phyloP scores from a whole-genome alignment of 2,888 invertebrate species.

The Limnephilus rhombicus region DNA sequence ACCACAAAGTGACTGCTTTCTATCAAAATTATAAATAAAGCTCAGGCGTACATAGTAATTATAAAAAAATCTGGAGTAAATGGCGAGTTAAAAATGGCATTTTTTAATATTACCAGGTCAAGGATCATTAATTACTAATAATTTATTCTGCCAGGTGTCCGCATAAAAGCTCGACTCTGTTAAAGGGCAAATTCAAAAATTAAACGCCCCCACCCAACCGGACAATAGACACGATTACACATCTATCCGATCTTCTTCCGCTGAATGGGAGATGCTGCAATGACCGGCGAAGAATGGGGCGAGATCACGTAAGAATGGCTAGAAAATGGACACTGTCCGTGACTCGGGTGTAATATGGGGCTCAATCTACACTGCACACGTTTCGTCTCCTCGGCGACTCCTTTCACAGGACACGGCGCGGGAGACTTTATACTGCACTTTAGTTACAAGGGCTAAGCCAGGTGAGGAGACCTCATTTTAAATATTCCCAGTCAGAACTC shows the following conservation, averaged over 20 bases:
- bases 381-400: slow-evolving; percentile 2
- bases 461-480: not conserved
- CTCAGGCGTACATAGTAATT: not conserved
- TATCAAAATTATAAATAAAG: too few relatives aligned
- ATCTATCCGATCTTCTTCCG: slow-evolving; percentile 17
- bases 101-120: not conserved
- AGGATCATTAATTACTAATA: not conserved
- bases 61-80: not conserved
- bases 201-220: not conserved
- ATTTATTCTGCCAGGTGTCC: not conserved
- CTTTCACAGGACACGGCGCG: not conserved
- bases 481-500: not conserved
- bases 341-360: slow-evolving; percentile 39
- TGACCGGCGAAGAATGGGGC: slow-evolving; percentile 22
- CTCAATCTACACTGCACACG: slow-evolving; percentile 9
- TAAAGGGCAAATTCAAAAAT: slow-evolving; percentile 34
- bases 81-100: not conserved
- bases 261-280: slow-evolving; percentile 11
- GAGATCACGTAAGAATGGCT: slow-evolving; percentile 45
- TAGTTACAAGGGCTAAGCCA: slow-evolving; percentile 6
- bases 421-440: slow-evolving; percentile 3
- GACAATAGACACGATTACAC: slow-evolving; percentile 43
- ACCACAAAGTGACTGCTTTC: too few relatives aligned
- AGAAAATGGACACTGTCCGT: slow-evolving; percentile 50
- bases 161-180: not conserved